phyloP scores from a whole-genome alignment of 23 tunicate species.

The Phallusia fumigata region DNA sequence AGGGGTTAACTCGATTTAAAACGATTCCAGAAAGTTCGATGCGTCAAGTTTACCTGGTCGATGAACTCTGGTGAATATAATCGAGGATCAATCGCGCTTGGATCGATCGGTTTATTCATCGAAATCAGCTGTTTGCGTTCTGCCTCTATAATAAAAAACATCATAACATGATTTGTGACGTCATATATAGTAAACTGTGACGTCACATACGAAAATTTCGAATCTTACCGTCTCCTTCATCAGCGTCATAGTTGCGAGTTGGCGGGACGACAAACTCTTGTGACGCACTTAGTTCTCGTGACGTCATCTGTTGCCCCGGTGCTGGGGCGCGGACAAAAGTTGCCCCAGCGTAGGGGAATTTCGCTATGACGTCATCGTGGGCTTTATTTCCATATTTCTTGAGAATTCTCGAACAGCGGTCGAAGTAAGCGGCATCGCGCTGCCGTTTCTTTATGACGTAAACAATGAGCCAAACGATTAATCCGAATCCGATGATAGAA shows the following conservation, averaged over 20 bases:
- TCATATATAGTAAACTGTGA: background rate
- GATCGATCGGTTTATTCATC: conserved; percentile 79
- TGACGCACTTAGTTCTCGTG: conserved; percentile 47
- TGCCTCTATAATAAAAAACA: conserved; percentile 3
- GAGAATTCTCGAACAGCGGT: conserved; percentile 51
- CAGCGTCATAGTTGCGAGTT: background rate
- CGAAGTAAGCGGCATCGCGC: conserved; percentile 54
- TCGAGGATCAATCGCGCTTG: conserved; percentile 55
- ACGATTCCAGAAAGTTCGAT: too few relatives aligned
- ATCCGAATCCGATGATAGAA: conserved; percentile 21
- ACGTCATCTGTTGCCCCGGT: conserved; percentile 78
- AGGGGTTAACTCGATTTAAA: too few relatives aligned
- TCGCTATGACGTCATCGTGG: conserved; percentile 39
- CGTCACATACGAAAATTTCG: background rate
- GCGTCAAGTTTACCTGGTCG: conserved; percentile 15
- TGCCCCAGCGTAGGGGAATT: conserved; percentile 69
- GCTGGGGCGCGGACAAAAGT: conserved; percentile 55
- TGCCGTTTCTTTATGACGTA: conserved; percentile 53
- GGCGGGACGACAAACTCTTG: conserved; percentile 54
- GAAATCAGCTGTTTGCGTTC: conserved; percentile 44
- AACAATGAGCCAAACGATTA: conserved; percentile 31
- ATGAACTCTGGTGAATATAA: conserved; percentile 29
- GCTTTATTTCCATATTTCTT: conserved; percentile 55
- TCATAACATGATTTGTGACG: background rate
- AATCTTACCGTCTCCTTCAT: conserved; percentile 1